A percentile compares a stretch with the other conserved stretches of the same genome.
Evolutionary conservation across 2,888 invertebrate genomes (phyloP).

Genomic region (Pyralis farinalis): DNA sequence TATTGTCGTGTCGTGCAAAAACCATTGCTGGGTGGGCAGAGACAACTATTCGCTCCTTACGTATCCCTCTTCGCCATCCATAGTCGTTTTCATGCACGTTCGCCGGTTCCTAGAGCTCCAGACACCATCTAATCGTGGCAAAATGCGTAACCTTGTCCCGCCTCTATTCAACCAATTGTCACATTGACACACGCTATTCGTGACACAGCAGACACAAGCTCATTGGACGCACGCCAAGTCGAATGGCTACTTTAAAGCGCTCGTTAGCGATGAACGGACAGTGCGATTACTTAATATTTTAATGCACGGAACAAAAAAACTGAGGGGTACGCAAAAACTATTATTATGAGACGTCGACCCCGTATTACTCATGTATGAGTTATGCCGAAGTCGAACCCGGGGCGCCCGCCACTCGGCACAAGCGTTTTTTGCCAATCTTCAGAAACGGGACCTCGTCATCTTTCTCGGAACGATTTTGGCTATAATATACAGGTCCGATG

Average conservation of each 20-base stretch:
- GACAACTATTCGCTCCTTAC: too few relatives aligned
- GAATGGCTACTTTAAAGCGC: background rate
- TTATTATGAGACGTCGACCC: conserved; percentile 30
- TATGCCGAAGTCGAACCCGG: conserved; percentile 8
- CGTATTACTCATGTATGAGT: conserved; percentile 25
- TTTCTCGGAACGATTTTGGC: background rate
- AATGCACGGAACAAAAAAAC: conserved; percentile 22
- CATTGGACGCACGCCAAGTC: background rate
- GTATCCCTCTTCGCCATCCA: too few relatives aligned
- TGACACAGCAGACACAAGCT: too few relatives aligned
- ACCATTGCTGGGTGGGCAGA: too few relatives aligned
- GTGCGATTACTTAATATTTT: conserved; percentile 6
- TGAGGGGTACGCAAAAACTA: conserved; percentile 29
- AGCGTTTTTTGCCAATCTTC: background rate
- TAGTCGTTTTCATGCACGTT: too few relatives aligned
- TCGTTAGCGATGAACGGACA: background rate
- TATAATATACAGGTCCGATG: background rate
- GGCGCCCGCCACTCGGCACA: conserved; percentile 11
- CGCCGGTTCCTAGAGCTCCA: too few relatives aligned
- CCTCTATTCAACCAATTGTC: too few relatives aligned
- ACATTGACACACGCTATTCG: too few relatives aligned
- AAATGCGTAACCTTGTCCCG: too few relatives aligned
- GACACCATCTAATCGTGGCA: too few relatives aligned
- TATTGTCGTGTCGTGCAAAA: too few relatives aligned
- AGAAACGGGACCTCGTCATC: background rate